Evolutionary conservation across 2,113 vertebrate genomes (phyloP).

Genomic region (Chionomys nivalis): DNA sequence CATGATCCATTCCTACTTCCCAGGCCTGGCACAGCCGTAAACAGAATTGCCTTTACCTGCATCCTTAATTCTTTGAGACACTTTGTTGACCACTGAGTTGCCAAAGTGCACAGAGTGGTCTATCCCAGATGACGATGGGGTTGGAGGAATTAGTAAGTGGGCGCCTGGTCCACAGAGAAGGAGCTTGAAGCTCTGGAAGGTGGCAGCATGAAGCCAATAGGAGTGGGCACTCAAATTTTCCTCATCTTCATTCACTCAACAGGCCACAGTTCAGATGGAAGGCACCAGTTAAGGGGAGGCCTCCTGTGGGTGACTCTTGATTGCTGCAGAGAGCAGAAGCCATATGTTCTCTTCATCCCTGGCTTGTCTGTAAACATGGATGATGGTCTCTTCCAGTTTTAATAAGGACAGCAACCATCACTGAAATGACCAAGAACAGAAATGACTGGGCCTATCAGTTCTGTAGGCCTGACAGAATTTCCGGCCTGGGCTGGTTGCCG

Average conservation of each 20-base stretch:
- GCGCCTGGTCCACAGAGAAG: not conserved
- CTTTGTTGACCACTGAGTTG: not conserved
- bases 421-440: conserved; percentile 41
- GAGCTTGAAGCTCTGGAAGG: not conserved
- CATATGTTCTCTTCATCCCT: not conserved
- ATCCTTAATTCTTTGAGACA: not conserved
- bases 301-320: not conserved
- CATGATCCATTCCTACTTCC: not conserved
- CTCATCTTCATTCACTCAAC: not conserved
- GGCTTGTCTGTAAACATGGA: not conserved
- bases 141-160: not conserved
- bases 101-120: not conserved
- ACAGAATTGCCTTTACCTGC: not conserved
- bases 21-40: not conserved
- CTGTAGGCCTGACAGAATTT: conserved; percentile 57
- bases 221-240: not conserved
- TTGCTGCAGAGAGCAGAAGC: not conserved
- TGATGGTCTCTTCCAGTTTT: not conserved
- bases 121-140: not conserved
- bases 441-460: not conserved
- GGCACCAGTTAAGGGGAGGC: not conserved
- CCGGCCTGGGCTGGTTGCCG: conserved; percentile 64
- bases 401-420: conserved; percentile 26
- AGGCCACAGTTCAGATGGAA: not conserved
- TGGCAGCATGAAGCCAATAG: too few species aligned